A percentile compares a stretch with the other conserved stretches of the same genome.
phyloP scores from a whole-genome alignment of 2,888 invertebrate genomes.

The Macropis europaea region DNA sequence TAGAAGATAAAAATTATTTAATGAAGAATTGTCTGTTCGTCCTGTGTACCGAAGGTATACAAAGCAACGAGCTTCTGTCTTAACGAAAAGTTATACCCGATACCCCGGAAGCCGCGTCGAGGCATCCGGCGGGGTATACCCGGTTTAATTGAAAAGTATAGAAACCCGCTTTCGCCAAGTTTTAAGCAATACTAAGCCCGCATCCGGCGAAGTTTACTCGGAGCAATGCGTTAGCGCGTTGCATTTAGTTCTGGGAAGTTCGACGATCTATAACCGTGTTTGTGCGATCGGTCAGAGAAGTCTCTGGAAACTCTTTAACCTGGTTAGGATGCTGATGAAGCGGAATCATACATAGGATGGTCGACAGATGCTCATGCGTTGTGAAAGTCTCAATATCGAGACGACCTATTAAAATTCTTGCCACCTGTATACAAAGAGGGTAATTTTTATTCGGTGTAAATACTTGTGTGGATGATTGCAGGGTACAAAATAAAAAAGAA shows the following conservation, averaged over 20 bases:
- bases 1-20: too few relatives aligned
- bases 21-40: too few relatives aligned
- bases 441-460: too few relatives aligned
- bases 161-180: slow-evolving; percentile 24
- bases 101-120: not conserved
- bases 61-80: not conserved
- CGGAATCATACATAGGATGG: slow-evolving; percentile 19
- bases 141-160: slow-evolving; percentile 45
- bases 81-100: slow-evolving; percentile 31
- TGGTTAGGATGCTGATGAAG: slow-evolving; percentile 17
- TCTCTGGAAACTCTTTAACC: not conserved
- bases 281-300: slow-evolving; percentile 6
- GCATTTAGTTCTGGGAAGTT: slow-evolving; percentile 21
- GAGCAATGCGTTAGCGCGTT: slow-evolving; percentile 34
- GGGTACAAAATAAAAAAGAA: too few relatives aligned
- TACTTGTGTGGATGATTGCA: too few relatives aligned
- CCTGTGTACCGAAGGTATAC: too few relatives aligned
- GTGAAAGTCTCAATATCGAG: slow-evolving; percentile 40
- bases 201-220: slow-evolving; percentile 25
- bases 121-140: slow-evolving; percentile 24
- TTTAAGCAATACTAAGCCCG: slow-evolving; percentile 31
- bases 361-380: slow-evolving; percentile 17
- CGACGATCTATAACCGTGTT: slow-evolving; percentile 20
- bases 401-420: too few relatives aligned
- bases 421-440: too few relatives aligned